Evolutionary conservation across 2,113 vertebrate genomes (phyloP).

Genomic region (Poeciliopsis retropinna): DNA sequence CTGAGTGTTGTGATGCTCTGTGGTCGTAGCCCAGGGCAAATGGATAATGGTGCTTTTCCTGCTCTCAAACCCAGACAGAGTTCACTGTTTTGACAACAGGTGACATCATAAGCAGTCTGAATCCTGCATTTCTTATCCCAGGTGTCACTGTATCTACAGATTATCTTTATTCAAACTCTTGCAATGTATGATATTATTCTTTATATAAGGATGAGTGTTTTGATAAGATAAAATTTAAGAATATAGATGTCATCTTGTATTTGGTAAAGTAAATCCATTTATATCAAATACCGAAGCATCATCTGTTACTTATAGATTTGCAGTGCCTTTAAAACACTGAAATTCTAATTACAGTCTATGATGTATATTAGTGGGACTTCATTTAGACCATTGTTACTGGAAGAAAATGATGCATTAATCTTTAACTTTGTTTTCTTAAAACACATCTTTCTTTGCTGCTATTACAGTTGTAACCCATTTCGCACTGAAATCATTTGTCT

Average conservation of each 20-base stretch:
- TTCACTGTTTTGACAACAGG: constrained; percentile 41
- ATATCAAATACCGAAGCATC: background rate
- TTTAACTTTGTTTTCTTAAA: no score
- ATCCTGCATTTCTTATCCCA: constrained; percentile 6
- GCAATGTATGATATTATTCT: background rate
- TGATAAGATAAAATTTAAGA: background rate
- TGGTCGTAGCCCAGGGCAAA: constrained; percentile 56
- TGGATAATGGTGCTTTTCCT: constrained; percentile 58
- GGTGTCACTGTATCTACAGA: constrained; percentile 12
- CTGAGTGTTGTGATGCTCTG: constrained; percentile 63
- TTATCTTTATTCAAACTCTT: background rate
- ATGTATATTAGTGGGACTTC: no score
- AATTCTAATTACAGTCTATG: no score
- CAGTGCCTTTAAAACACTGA: no score
- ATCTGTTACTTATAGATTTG: background rate
- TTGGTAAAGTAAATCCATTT: background rate
- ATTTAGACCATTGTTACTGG: no score
- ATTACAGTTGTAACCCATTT: no score
- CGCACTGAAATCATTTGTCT: no score
- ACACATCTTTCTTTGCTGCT: no score
- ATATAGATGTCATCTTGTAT: background rate
- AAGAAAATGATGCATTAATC: no score
- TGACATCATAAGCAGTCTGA: constrained; percentile 49
- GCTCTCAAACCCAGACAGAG: constrained; percentile 45
- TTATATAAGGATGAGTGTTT: background rate